Conservation (phyloP, 2,113 vertebrate genomes). For the Gallinago paraguaiae region DNA sequence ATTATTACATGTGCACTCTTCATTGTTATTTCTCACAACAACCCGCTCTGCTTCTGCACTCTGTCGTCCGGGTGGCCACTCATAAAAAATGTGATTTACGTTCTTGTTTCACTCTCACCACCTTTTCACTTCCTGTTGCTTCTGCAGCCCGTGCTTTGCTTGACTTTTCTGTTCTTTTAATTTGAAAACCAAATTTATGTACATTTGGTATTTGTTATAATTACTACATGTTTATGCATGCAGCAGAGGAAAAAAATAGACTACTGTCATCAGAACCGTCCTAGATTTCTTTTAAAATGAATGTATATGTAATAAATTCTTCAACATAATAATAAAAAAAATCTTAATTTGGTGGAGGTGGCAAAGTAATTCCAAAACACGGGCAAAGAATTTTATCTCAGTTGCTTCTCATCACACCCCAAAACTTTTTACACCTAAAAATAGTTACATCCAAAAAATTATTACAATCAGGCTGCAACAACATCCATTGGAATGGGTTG, state of each 20-base stretch:
- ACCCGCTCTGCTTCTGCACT: constrained; percentile 72
- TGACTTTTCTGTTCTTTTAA: constrained; percentile 63
- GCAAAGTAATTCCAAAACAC: background rate
- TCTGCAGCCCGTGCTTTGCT: constrained; percentile 82
- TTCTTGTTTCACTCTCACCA: constrained; percentile 79
- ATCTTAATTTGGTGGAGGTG: background rate
- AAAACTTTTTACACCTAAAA: background rate
- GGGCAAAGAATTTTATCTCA: background rate
- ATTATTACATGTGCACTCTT: constrained; percentile 87
- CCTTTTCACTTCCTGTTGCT: constrained; percentile 82
- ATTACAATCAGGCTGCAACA: background rate
- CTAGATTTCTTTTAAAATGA: background rate
- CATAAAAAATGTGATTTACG: constrained; percentile 89
- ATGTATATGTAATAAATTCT: background rate
- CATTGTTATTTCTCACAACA: constrained; percentile 95
- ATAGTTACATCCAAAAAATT: background rate
- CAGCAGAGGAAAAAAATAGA: background rate
- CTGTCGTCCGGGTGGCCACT: constrained; percentile 89
- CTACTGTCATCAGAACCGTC: background rate
- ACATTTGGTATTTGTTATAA: background rate
- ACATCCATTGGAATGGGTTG: background rate
- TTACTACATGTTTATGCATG: background rate
- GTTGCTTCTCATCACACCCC: background rate
- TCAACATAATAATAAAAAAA: background rate
- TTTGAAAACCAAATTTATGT: background rate